These are phyloP conservation scores for Gasterosteus nipponicus DNA, from an alignment of 2,113 vertebrate genomes.

Conservation along the genomic window DNA sequence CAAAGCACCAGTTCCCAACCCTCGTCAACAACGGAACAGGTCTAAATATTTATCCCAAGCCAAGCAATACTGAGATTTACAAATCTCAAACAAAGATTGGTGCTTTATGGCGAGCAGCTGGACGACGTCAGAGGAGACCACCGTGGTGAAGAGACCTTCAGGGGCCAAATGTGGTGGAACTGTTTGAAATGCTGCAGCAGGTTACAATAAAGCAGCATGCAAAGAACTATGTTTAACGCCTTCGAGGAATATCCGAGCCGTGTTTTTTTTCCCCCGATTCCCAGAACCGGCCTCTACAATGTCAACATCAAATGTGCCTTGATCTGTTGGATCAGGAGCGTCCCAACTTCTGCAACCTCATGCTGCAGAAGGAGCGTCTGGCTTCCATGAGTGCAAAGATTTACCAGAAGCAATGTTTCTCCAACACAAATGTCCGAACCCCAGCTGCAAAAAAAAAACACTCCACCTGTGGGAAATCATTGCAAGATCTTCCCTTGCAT, in stretches of 20 bases:
- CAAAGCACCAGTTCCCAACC: constrained; percentile 2
- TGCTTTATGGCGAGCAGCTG: constrained; percentile 29
- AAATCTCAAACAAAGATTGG: constrained; percentile 16
- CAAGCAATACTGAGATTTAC: constrained; percentile 39
- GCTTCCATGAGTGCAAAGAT: neutral
- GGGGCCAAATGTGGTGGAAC: neutral
- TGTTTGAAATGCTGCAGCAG: neutral
- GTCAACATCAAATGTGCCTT: neutral
- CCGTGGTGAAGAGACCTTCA: neutral
- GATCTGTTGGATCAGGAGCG: constrained; percentile 11
- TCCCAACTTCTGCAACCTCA: neutral
- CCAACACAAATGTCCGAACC: neutral
- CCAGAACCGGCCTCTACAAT: neutral
- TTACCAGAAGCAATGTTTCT: constrained; percentile 2
- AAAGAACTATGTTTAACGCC: neutral
- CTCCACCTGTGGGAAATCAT: neutral
- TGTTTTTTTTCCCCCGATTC: neutral
- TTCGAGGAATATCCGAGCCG: too few species aligned
- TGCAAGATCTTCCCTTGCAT: neutral
- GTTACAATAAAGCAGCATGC: neutral
- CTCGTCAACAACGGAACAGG: constrained; percentile 23
- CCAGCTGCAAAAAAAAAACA: neutral
- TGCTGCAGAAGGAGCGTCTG: neutral
- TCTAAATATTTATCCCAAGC: constrained; percentile 60
- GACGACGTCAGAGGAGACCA: neutral